Evolutionary conservation across 2,113 vertebrate genomes (phyloP).

Genomic region (Leuciscus idus): DNA sequence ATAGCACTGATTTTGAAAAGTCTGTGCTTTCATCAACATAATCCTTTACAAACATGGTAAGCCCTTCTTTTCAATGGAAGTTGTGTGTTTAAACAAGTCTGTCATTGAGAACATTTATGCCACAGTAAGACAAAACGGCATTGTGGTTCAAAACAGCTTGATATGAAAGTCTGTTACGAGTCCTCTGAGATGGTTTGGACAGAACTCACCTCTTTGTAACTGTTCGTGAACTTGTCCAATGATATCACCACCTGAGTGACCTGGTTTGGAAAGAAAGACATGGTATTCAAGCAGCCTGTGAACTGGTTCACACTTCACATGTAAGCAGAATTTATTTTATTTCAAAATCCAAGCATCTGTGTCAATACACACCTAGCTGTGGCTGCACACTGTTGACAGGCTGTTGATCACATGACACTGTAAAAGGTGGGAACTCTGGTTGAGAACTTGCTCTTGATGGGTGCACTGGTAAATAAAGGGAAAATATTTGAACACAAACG

Average conservation of each 20-base stretch:
- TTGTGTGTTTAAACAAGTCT: not conserved
- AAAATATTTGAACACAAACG: not conserved
- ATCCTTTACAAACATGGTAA: not conserved
- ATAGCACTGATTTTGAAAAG: not conserved
- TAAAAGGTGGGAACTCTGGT: constrained; percentile 63
- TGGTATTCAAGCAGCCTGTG: not conserved
- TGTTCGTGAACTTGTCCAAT: constrained; percentile 59
- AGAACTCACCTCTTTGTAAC: constrained; percentile 64
- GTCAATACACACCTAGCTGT: constrained; percentile 57
- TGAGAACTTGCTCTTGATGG: constrained; percentile 49
- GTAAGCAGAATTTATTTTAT: not conserved
- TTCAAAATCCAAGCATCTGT: not conserved
- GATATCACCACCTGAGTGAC: constrained; percentile 26
- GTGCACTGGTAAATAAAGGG: constrained; percentile 5
- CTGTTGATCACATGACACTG: constrained; percentile 64
- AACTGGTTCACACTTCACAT: not conserved
- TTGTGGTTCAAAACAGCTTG: not conserved
- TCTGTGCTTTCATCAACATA: not conserved
- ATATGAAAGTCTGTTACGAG: not conserved
- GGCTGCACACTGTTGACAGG: constrained; percentile 53
- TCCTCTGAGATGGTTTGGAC: not conserved
- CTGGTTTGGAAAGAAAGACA: not conserved
- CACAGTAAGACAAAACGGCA: not conserved
- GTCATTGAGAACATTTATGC: not conserved
- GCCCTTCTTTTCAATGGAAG: not conserved